Conservation (phyloP, 1,140 invertebrate species). For the Papilio helenus region DNA sequence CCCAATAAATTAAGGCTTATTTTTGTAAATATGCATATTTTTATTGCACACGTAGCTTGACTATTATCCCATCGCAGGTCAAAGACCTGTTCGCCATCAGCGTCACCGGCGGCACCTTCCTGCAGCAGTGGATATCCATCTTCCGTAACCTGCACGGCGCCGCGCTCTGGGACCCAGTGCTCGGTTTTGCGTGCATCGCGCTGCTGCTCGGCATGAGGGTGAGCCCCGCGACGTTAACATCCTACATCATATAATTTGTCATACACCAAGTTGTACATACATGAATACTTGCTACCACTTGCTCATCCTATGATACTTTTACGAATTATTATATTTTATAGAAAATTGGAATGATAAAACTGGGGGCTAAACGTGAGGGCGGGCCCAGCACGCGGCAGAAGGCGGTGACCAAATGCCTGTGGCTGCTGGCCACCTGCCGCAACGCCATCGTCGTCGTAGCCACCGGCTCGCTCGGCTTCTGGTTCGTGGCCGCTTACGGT, state of each 20-base stretch:
- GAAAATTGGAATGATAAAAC: constrained; percentile 84
- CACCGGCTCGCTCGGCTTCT: constrained; percentile 85
- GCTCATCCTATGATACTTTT: background rate
- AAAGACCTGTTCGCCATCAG: constrained; percentile 92
- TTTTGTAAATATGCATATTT: background rate
- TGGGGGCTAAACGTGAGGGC: constrained; percentile 82
- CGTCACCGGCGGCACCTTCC: constrained; percentile 88
- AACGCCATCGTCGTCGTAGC: constrained; percentile 91
- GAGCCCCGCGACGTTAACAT: constrained; percentile 41
- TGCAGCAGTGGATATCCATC: constrained; percentile 88
- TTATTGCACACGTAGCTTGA: background rate
- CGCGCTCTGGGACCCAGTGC: constrained; percentile 86
- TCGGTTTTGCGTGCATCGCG: constrained; percentile 89
- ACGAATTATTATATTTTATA: constrained; percentile 63
- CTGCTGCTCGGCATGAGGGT: constrained; percentile 89
- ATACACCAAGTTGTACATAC: background rate
- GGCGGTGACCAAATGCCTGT: constrained; percentile 83
- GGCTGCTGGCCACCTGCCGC: constrained; percentile 87
- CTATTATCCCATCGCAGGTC: constrained; percentile 85
- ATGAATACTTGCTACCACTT: background rate
- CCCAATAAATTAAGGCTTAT: background rate
- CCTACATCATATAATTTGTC: background rate
- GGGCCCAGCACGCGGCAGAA: constrained; percentile 78
- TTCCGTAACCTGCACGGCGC: constrained; percentile 85
- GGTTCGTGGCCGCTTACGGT: constrained; percentile 73